Conservation (phyloP, 2,113 vertebrate genomes). For the Phocoena sinus region DNA sequence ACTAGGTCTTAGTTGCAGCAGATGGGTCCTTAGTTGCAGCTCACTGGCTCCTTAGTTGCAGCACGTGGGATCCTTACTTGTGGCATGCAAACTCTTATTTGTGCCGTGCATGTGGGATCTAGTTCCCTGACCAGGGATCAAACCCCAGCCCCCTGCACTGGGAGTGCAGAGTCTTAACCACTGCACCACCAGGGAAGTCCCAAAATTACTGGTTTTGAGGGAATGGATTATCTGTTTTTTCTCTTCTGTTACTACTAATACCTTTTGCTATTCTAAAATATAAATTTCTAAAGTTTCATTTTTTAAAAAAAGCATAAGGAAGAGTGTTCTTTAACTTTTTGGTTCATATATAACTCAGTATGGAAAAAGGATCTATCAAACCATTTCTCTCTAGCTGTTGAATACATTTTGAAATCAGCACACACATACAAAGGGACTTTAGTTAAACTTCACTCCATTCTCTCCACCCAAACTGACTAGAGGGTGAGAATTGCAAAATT, state of each 20-base stretch:
- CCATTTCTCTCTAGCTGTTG: background rate
- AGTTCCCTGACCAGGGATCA: no score
- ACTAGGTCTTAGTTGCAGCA: no score
- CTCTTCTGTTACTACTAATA: background rate
- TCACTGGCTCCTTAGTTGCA: no score
- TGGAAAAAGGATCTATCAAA: background rate
- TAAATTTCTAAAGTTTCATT: background rate
- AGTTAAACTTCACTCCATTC: background rate
- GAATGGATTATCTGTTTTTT: background rate
- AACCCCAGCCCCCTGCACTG: no score
- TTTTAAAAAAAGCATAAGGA: background rate
- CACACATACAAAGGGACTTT: no score
- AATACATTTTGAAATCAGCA: background rate
- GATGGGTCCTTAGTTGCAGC: no score
- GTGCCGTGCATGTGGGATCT: no score
- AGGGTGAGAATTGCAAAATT: background rate
- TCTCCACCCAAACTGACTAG: background rate
- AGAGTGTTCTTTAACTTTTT: background rate
- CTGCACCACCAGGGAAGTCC: no score
- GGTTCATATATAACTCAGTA: background rate
- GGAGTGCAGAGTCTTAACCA: no score
- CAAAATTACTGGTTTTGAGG: background rate
- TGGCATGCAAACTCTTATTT: no score
- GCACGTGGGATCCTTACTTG: rapidly evolving
- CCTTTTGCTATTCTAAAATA: background rate